phyloP scores from a whole-genome alignment of 2,888 invertebrate genomes.

The Dioctria rufipes region DNA sequence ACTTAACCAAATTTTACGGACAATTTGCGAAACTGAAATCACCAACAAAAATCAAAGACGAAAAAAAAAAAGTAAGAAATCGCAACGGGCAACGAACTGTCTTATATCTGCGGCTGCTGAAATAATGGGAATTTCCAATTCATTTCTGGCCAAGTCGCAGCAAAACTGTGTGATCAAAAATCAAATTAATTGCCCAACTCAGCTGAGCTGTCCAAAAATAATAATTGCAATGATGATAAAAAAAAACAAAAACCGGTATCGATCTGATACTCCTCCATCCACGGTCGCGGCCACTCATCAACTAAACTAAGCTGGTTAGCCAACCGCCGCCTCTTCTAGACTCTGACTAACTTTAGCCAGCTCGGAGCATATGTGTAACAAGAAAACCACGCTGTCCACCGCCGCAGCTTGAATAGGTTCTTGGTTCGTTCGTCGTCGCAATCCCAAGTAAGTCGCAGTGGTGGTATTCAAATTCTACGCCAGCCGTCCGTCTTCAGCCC shows the following conservation, averaged over 20 bases:
- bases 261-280: slow-evolving; percentile 30
- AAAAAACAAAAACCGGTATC: slow-evolving; percentile 31
- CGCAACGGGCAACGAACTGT: slow-evolving; percentile 49
- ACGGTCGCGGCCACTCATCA: slow-evolving; percentile 52
- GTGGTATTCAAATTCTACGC: slow-evolving; percentile 15
- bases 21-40: slow-evolving; percentile 33
- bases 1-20: slow-evolving; percentile 22
- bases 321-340: background rate
- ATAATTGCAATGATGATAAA: background rate
- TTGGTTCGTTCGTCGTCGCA: background rate
- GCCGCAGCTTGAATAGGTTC: background rate
- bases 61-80: slow-evolving; percentile 19
- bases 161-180: slow-evolving; percentile 22
- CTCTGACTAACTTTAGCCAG: background rate
- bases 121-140: slow-evolving; percentile 43
- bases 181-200: slow-evolving; percentile 9
- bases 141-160: slow-evolving; percentile 34
- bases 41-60: background rate
- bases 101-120: background rate
- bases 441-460: slow-evolving; percentile 21
- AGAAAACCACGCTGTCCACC: background rate
- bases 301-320: slow-evolving; percentile 22
- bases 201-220: slow-evolving; percentile 25
- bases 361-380: too few species aligned
- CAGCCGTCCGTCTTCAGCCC: slow-evolving; percentile 23